Conservation (phyloP, 2,797 vertebrate species). For the Potorous gilbertii region DNA sequence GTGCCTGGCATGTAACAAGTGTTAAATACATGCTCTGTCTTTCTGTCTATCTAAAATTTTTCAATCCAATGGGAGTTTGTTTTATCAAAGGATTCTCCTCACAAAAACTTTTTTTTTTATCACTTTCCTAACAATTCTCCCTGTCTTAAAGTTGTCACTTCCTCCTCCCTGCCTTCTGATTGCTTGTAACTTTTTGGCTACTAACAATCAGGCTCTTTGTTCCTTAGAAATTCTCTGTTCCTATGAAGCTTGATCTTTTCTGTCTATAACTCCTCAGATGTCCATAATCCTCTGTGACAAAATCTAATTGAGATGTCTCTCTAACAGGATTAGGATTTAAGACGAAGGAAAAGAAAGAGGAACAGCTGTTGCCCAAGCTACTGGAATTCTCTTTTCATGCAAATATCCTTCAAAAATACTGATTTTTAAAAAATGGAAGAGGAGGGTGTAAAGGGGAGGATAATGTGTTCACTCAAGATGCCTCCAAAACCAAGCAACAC, state of each 20-base stretch:
- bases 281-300: background rate
- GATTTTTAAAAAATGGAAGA: constrained; percentile 77
- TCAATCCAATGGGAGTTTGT: background rate
- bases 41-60: background rate
- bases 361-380: constrained; percentile 80
- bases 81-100: constrained; percentile 18
- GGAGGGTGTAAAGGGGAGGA: constrained; percentile 26
- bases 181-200: constrained; percentile 31
- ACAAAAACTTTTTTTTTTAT: constrained; percentile 12
- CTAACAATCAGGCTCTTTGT: constrained; percentile 22
- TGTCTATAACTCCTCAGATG: constrained; percentile 5
- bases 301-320: background rate
- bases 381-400: constrained; percentile 81
- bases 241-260: constrained; percentile 14
- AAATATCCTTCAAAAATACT: constrained; percentile 82
- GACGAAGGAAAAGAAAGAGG: constrained; percentile 76
- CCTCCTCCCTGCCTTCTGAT: background rate
- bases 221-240: background rate
- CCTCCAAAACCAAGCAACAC: constrained; percentile 57
- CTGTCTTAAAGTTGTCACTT: background rate
- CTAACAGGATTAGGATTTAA: constrained; percentile 80
- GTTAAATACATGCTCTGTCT: background rate
- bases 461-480: background rate
- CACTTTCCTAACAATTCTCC: constrained; percentile 5
- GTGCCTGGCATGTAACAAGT: background rate